Evolutionary conservation across 1,140 invertebrate species (phyloP), one percentile per base, ranked within the genome.

Genomic region (Geopemphigus sp.): DNA sequence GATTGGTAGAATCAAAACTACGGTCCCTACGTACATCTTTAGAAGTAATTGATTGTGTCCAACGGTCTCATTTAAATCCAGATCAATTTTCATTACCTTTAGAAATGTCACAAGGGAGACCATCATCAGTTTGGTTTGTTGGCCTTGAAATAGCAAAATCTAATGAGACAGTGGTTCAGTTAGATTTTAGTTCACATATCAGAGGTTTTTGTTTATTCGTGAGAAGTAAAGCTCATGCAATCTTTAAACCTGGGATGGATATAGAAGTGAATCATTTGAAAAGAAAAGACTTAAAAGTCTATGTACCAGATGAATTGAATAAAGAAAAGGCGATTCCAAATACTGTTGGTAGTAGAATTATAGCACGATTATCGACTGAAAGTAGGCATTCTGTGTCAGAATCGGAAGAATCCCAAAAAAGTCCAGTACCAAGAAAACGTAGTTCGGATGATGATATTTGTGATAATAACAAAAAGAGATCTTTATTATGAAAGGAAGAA

Each of bases 1-100:
- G 98, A 19, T 89, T 99, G 81, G 94, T 99, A 14, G 97, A 99
- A 86, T 98, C 97, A 68, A 98, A 97, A 89, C 93, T 99, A 83
- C 88, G 98, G 80, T 90, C 96, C 85, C 88, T 99, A 53, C 95
- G 98, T 83, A 91, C 91, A 87, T 94, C 91, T 81, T 87, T 99
- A 83, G 98, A 99, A 86, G 89, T 94, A 76, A 98, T 98, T 88
- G 90, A 90, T 57, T 91, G 91, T 83, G 96, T 99, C 82, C 91
- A 90, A 29, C 86, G 98, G 82, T 96, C 96, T 8, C 98, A 99
- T 86, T 93, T 99, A 24, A 97, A 98, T 88, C 96, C 97, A 0
- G 92, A 96, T 85, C 92, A 92, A 81, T 98, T 90, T 84, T 87
- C 80, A 61, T 53, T 81, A 26, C 73, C 61, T 45, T 29, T 86